phyloP scores from a whole-genome alignment of 1,140 invertebrate genomes.

The Temnothorax curvispinosus region DNA sequence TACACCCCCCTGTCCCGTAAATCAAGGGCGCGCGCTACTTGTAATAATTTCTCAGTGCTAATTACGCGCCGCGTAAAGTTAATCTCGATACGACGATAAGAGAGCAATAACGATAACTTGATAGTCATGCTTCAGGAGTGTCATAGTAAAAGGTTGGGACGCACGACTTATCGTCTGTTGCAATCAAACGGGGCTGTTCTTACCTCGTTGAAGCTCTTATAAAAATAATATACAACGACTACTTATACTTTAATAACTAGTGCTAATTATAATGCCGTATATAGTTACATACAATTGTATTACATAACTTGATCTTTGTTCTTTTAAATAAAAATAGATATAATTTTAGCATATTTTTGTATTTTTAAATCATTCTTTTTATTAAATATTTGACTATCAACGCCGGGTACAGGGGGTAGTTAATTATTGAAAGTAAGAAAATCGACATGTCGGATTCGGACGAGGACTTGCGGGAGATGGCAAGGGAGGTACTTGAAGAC shows the following conservation, averaged over 20 bases:
- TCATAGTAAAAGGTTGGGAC: constrained; percentile 5
- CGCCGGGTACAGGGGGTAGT: not conserved
- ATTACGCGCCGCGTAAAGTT: constrained; percentile 42
- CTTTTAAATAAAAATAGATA: not conserved
- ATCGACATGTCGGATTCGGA: constrained; percentile 24
- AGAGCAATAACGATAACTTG: constrained; percentile 25
- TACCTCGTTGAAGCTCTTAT: not conserved
- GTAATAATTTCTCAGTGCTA: constrained; percentile 35
- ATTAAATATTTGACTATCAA: not conserved
- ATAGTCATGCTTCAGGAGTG: constrained; percentile 36
- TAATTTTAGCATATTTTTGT: not conserved
- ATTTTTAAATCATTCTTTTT: not conserved
- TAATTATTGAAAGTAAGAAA: not conserved
- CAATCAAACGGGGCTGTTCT: not conserved
- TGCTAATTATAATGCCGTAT: not conserved
- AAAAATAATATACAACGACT: not conserved
- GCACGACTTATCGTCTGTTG: not conserved
- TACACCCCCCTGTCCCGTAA: constrained; percentile 6
- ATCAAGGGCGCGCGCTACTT: constrained; percentile 50
- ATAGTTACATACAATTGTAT: not conserved
- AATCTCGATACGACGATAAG: constrained; percentile 48
- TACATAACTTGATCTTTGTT: not conserved
- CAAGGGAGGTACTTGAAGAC: constrained; percentile 63
- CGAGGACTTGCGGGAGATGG: constrained; percentile 37
- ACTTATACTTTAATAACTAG: not conserved